phyloP scores from a whole-genome alignment of 2,888 invertebrate genomes.

The Netelia fuscicornis region DNA sequence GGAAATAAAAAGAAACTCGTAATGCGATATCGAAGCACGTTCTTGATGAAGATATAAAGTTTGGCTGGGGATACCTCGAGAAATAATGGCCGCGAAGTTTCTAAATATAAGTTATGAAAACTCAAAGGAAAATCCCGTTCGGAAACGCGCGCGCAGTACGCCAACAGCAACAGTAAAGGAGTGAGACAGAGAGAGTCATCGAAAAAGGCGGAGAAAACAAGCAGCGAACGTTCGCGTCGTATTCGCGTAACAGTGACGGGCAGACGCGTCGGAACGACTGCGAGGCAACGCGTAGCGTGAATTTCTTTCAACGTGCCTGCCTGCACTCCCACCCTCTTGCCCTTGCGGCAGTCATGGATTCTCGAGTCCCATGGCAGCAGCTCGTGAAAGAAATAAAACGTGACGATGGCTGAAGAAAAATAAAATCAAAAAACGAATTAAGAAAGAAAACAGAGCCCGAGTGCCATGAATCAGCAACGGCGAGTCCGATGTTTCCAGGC shows the following conservation, averaged over 20 bases:
- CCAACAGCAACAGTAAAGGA: conserved; percentile 3
- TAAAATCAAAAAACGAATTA: neutral
- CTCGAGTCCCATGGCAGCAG: conserved; percentile 18
- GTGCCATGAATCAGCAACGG: conserved; percentile 50
- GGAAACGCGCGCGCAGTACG: neutral
- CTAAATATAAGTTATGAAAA: conserved; percentile 47
- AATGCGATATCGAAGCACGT: conserved; percentile 23
- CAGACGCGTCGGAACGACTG: neutral
- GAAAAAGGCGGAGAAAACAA: neutral
- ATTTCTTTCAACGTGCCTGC: conserved; percentile 13
- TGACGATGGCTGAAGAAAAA: conserved; percentile 13
- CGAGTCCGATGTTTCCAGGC: conserved; percentile 44
- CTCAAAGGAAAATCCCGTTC: neutral
- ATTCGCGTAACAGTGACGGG: conserved; percentile 50
- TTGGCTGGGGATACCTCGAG: neutral
- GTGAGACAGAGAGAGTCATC: neutral
- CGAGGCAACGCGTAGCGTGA: conserved; percentile 35
- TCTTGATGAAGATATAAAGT: neutral
- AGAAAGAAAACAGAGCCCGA: neutral
- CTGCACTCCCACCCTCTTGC: conserved; percentile 10
- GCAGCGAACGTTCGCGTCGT: conserved; percentile 30
- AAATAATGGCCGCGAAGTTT: conserved; percentile 35
- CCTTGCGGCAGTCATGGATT: conserved; percentile 16
- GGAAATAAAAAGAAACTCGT: neutral
- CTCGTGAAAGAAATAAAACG: conserved; percentile 26